A percentile compares a stretch with the other conserved stretches of the same genome.
Evolutionary conservation across 2,888 invertebrate species (phyloP).

Genomic region (Eudasyphora cyanicolor): DNA sequence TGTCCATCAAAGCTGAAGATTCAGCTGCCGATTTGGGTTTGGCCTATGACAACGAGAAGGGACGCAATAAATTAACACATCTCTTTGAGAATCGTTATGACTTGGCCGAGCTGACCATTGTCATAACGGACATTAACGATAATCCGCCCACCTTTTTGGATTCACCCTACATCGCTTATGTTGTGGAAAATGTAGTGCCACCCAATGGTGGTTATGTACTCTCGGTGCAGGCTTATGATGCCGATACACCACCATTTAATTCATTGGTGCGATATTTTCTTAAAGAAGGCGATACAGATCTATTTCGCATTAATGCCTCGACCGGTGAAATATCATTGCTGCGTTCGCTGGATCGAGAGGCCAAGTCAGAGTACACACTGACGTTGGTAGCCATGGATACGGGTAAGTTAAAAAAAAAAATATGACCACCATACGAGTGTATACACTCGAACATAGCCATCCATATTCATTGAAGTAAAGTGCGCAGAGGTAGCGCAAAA

Average conservation of each 20-base stretch:
- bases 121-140: constrained; percentile 95
- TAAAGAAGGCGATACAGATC: constrained; percentile 94
- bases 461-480: background rate
- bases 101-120: constrained; percentile 90
- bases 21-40: constrained; percentile 86
- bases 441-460: background rate
- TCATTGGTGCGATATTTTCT: constrained; percentile 95
- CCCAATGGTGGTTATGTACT: constrained; percentile 90
- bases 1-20: constrained; percentile 93
- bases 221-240: constrained; percentile 93
- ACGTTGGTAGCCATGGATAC: constrained; percentile 96
- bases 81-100: constrained; percentile 83
- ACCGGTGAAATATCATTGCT: constrained; percentile 94
- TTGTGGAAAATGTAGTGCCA: constrained; percentile 94
- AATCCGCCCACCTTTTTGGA: constrained; percentile 95
- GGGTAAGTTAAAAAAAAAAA: constrained; percentile 83
- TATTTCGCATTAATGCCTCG: constrained; percentile 94
- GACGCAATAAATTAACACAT: constrained; percentile 46
- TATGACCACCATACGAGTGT: too few species aligned
- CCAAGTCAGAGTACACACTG: constrained; percentile 90
- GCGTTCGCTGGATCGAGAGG: constrained; percentile 91
- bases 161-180: constrained; percentile 95
- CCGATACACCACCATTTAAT: constrained; percentile 94
- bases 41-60: constrained; percentile 56
- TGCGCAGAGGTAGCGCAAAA: background rate